phyloP scores from a whole-genome alignment of 2,888 invertebrate genomes.

The Philonicus albiceps region DNA sequence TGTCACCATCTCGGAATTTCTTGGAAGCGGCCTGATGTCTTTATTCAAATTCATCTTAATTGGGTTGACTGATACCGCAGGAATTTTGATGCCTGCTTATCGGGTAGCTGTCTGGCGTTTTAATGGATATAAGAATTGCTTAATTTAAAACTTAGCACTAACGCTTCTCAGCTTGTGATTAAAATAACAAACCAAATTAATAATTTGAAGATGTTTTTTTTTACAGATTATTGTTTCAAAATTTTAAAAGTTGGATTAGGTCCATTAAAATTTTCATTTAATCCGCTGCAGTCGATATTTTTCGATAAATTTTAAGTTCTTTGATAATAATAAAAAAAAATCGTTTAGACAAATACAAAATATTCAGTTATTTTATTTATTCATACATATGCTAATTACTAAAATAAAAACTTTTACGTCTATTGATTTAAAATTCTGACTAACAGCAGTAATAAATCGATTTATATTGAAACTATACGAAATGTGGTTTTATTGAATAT shows the following conservation, averaged over 20 bases:
- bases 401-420: no score
- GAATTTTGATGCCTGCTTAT: background rate
- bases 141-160: background rate
- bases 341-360: no score
- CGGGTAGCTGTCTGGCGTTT: background rate
- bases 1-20: slow-evolving; percentile 18
- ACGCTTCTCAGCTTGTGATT: background rate
- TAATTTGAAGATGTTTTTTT: background rate
- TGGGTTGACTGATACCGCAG: background rate
- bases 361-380: no score
- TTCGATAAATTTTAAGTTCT: no score
- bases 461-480: no score
- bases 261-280: no score
- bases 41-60: slow-evolving; percentile 11
- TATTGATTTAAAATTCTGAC: no score
- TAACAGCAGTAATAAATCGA: no score
- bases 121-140: background rate
- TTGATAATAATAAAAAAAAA: no score
- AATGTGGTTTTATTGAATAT: no score
- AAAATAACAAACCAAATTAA: background rate
- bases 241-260: background rate
- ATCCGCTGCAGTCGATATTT: no score
- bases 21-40: background rate
- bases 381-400: no score
- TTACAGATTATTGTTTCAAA: background rate